Conservation (phyloP, 1,140 invertebrate species). For the Thaumetopoea pityocampa region DNA sequence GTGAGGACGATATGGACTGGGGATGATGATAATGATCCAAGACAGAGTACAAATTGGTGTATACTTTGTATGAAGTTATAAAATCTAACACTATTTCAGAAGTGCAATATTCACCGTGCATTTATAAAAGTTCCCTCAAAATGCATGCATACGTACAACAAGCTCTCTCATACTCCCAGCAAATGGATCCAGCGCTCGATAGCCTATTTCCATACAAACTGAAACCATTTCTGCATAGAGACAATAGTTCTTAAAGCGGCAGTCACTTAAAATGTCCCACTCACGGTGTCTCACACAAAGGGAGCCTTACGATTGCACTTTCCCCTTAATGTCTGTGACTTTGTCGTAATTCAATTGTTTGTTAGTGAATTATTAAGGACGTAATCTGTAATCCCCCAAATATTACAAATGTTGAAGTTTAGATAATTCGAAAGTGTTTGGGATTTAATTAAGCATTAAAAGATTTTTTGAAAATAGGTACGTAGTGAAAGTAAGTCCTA, state of each 20-base stretch:
- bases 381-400: too few species aligned
- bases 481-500: too few species aligned
- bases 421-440: too few species aligned
- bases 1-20: too few species aligned
- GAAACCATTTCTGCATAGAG: conserved; percentile 36
- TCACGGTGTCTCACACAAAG: conserved; percentile 46
- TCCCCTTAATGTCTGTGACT: conserved; percentile 14
- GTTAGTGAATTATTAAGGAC: too few species aligned
- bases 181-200: conserved; percentile 45
- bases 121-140: conserved; percentile 4
- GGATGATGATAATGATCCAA: too few species aligned
- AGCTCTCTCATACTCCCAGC: conserved; percentile 12
- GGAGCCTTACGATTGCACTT: conserved; percentile 40
- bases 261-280: conserved; percentile 47
- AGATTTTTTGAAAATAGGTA: too few species aligned
- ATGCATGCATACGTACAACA: too few species aligned
- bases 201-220: conserved; percentile 49
- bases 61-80: background rate
- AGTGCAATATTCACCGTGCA: background rate
- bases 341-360: conserved; percentile 17
- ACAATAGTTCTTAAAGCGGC: conserved; percentile 51
- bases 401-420: too few species aligned
- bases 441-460: too few species aligned
- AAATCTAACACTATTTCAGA: too few species aligned
- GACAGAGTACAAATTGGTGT: background rate